Conservation (phyloP, 1,140 invertebrate species). For the Bursaphelenchus mucronatus region DNA sequence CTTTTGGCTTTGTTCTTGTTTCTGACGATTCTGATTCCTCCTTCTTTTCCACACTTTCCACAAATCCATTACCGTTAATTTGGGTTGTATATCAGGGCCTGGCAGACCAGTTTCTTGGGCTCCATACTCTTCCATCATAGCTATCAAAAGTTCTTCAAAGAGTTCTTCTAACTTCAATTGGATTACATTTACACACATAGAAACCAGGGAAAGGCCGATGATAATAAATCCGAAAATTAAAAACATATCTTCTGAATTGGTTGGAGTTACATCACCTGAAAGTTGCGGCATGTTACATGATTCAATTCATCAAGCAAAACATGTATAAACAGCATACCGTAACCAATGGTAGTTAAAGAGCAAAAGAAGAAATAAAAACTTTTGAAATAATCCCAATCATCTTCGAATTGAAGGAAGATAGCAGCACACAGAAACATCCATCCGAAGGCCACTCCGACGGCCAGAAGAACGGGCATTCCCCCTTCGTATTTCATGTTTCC, state of each 20-base stretch:
- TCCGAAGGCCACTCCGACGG: slow-evolving; percentile 54
- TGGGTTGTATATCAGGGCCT: slow-evolving; percentile 44
- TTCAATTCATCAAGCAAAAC: background rate
- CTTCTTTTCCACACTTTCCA: slow-evolving; percentile 49
- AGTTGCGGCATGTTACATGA: background rate
- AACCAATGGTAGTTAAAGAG: slow-evolving; percentile 58
- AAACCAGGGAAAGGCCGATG: slow-evolving; percentile 55
- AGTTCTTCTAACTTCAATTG: slow-evolving; percentile 57
- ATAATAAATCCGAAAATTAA: slow-evolving; percentile 57
- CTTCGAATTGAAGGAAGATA: slow-evolving; percentile 58
- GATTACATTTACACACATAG: slow-evolving; percentile 60
- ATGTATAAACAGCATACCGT: slow-evolving; percentile 37
- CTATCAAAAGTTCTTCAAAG: slow-evolving; percentile 54
- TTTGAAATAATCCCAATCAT: slow-evolving; percentile 61
- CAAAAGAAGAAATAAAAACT: slow-evolving; percentile 61
- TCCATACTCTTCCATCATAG: slow-evolving; percentile 55
- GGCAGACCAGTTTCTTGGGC: slow-evolving; percentile 31
- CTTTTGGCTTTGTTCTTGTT: background rate
- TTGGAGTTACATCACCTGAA: slow-evolving; percentile 59
- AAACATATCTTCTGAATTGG: slow-evolving; percentile 51
- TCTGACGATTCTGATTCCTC: slow-evolving; percentile 18
- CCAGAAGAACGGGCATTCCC: slow-evolving; percentile 57
- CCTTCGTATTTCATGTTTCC: slow-evolving; percentile 37
- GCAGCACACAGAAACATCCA: slow-evolving; percentile 61
- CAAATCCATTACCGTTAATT: slow-evolving; percentile 39